These are phyloP conservation scores for Tragelaphus scriptus DNA, from an alignment of 2,113 vertebrate species.

Conservation along the genomic window DNA sequence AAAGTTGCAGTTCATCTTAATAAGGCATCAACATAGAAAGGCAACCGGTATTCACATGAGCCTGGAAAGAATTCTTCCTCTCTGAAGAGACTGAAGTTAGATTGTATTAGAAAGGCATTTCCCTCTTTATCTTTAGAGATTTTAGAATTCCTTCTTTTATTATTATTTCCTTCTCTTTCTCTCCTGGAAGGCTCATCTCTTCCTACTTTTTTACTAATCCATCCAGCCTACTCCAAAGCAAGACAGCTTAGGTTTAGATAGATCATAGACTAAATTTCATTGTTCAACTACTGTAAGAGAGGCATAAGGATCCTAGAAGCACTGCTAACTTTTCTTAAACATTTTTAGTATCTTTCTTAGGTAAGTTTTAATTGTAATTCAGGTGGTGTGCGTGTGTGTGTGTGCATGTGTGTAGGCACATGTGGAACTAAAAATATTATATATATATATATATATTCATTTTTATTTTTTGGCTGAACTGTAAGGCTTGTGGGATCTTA, in stretches of 20 bases:
- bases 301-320: not conserved
- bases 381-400: not conserved
- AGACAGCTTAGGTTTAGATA: not conserved
- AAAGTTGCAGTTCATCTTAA: conserved; percentile 8
- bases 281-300: not conserved
- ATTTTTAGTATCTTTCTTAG: not conserved
- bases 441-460: not conserved
- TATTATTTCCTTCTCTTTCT: not conserved
- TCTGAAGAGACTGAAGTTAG: not conserved
- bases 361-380: not conserved
- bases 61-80: not conserved
- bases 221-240: not conserved
- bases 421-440: not conserved
- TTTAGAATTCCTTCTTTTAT: not conserved
- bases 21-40: not conserved
- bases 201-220: not conserved
- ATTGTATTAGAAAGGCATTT: conserved; percentile 12
- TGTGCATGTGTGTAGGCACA: not conserved
- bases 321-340: not conserved
- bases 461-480: not conserved
- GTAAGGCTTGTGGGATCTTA: not conserved
- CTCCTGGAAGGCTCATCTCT: not conserved
- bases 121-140: not conserved
- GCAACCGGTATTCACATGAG: not conserved
- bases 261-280: not conserved